Evolutionary conservation across 2,113 vertebrate species (phyloP), one percentile per base, ranked within the genome.

Genomic region (Benitochromis conjunctus): DNA sequence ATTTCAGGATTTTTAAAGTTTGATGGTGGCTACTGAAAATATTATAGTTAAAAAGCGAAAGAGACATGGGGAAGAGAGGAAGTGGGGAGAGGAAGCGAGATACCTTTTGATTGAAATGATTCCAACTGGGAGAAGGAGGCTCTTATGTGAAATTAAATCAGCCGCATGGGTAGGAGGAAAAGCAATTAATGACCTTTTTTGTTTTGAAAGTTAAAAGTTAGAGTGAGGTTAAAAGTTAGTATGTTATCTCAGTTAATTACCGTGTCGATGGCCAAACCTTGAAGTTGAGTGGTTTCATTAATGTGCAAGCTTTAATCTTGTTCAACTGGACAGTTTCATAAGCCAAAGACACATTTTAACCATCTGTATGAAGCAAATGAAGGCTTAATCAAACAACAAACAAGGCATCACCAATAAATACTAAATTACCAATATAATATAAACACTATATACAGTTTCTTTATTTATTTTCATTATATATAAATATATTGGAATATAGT

Each of bases 151-250:
- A 92, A 91, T 90, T 81, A 86, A 88, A 86, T 87, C 86, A 85
- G 86, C 80, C 66, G 24, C 74, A 81, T 64, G 80, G 55, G 91
- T 80, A 38, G 84, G 69, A 84, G 83, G 82, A 89, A 87, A 90
- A 90, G 87, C 79, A 90, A 87, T 92, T 83, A 89, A 91, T 91
- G 79, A 86, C 83, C 82, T 84, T 88, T 88, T 88, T 87, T 88
- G 55, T 87, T 90, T 86, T 48, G 34, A 21, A 80, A 82, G 81
- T 71, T 46, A 56, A 69, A 87, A 79, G 80, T 84, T 84, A 16
- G 14, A 91, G 24, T 24, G 66, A 87, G 87, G 80, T 84, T 56
- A 84, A 87, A 85, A 79, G 74, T 89, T 57, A 16, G 7, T 34
- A 18, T 1, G 18, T 76, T 74, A 83, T 83, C 58, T 82, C 14